A percentile compares a stretch with the other conserved stretches of the same genome.
phyloP scores from a whole-genome alignment of 2,888 invertebrate genomes.

The Cetonia aurata region DNA sequence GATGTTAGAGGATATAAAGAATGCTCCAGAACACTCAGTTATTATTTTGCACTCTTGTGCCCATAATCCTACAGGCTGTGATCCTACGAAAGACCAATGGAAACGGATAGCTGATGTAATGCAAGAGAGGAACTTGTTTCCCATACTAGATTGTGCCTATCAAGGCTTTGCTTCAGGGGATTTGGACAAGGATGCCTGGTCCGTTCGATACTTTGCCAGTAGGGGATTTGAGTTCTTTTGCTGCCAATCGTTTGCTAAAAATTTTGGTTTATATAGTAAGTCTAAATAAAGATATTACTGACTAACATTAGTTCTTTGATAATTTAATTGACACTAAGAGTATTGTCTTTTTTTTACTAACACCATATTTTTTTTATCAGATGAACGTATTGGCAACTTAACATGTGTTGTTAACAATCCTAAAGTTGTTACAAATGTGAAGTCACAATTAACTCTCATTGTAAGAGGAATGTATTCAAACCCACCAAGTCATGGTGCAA shows the following conservation, averaged over 20 bases:
- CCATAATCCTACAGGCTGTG: constrained; percentile 98
- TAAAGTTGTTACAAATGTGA: constrained; percentile 71
- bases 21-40: constrained; percentile 87
- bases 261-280: constrained; percentile 95
- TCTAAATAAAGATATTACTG: background rate
- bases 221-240: constrained; percentile 92
- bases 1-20: constrained; percentile 81
- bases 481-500: constrained; percentile 95
- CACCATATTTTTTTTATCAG: constrained; percentile 12
- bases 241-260: constrained; percentile 98
- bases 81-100: constrained; percentile 96
- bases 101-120: constrained; percentile 87
- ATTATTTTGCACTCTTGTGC: constrained; percentile 96
- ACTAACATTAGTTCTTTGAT: too few species aligned
- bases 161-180: constrained; percentile 98
- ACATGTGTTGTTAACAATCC: constrained; percentile 42
- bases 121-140: constrained; percentile 84
- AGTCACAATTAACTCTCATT: constrained; percentile 89
- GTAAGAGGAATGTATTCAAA: constrained; percentile 96
- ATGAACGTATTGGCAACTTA: constrained; percentile 44
- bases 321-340: too few species aligned
- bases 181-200: constrained; percentile 91
- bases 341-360: too few species aligned
- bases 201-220: constrained; percentile 89
- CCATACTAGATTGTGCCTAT: constrained; percentile 95